phyloP scores from a whole-genome alignment of 2,797 vertebrate genomes.

The Cyprinodon diabolis region DNA sequence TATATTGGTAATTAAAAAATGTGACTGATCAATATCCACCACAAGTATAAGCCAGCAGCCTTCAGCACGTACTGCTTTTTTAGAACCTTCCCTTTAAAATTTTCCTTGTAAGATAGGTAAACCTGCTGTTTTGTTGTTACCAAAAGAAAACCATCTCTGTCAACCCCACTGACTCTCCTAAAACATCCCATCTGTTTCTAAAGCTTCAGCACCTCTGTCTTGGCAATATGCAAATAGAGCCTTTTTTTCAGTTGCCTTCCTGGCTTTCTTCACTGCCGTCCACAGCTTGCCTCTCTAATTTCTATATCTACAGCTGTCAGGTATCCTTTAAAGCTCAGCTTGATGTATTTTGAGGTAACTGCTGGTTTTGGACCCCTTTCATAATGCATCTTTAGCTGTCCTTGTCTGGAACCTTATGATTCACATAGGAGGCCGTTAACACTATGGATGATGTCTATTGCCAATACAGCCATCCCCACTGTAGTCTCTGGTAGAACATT shows the following conservation, averaged over 20 bases:
- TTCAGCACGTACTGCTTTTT: too few relatives aligned
- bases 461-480: background rate
- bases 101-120: too few relatives aligned
- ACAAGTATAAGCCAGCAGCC: too few relatives aligned
- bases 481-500: background rate
- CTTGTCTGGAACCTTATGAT: background rate
- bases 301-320: background rate
- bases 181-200: background rate
- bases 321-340: background rate
- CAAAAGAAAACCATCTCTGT: background rate
- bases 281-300: background rate
- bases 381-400: background rate
- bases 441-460: background rate
- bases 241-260: slow-evolving; percentile 2
- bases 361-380: background rate
- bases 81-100: too few relatives aligned
- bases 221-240: background rate
- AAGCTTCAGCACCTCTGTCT: background rate
- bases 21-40: background rate
- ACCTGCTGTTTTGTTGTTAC: background rate
- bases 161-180: background rate
- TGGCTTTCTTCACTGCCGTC: background rate
- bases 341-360: slow-evolving; percentile 3
- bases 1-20: background rate
- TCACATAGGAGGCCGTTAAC: background rate